Evolutionary conservation across 2,113 vertebrate genomes (phyloP), one percentile per base, ranked within the genome.

Genomic region (Oreotrochilus melanogaster): DNA sequence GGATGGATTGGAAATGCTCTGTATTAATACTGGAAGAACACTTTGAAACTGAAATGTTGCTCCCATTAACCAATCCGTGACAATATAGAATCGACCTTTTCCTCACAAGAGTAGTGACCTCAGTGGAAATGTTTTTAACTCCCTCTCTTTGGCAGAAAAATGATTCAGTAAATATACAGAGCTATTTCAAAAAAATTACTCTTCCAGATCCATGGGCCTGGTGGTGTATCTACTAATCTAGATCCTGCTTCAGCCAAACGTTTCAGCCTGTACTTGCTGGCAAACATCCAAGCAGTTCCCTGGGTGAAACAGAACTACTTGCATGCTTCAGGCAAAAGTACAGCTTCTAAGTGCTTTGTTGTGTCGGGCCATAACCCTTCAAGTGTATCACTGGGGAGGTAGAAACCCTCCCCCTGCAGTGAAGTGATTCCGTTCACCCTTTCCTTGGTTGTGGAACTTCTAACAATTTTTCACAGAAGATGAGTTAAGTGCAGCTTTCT

Each of bases 71-170:
- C 83, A 67, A 37, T 84, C 76, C 7, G 66, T 92, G 78, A 95
- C 93, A 95, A 94, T 96, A 95, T 93, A 93, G 78, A 95, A 97
- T 88, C 45, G 78, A 96, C 92, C 94, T 92, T 97, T 95, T 96
- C 91, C 86, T 83, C 78, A 95, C 97, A 97, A 98, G 98, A 98
- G 97, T 98, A 98, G 94, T 97, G 98, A 98, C 98, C 98, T 98
- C 97, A 97, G 97, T 97, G 97, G 95, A 95, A 97, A 96, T 92
- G 95, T 96, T 97, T 37, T 96, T 85, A 97, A 97, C 90, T 97
- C 92, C 96, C 96, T 96, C 93, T 88, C 86, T 97, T 94, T 72
- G 51, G 51, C 96, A 95, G 88, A 91, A 96, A 96, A 93, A 93
- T 10, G 42, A 96, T 95, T 98, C 89, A 79, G 78, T 97, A 98